Evolutionary conservation across 2,113 vertebrate genomes (phyloP).

Genomic region (Prinia subflava): DNA sequence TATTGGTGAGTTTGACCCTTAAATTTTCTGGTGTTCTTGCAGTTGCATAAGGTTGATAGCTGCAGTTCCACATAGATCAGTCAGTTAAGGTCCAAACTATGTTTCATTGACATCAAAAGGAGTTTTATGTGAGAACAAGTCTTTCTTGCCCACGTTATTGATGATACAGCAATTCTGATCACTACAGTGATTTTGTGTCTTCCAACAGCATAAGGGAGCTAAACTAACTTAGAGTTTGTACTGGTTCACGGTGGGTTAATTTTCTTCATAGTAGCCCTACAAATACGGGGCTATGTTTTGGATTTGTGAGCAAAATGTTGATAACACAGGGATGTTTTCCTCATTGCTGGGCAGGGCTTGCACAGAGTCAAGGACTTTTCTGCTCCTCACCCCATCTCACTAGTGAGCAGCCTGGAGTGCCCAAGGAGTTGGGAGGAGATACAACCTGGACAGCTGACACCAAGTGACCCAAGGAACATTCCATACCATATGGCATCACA

Average conservation of each 20-base stretch:
- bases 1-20: background rate
- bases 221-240: background rate
- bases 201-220: background rate
- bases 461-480: background rate
- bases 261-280: background rate
- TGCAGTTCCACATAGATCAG: background rate
- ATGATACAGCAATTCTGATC: background rate
- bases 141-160: background rate
- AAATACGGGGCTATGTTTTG: background rate
- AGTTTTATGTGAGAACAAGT: background rate
- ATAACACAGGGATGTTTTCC: background rate
- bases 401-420: background rate
- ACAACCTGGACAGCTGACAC: background rate
- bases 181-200: background rate
- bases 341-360: background rate
- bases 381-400: background rate
- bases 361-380: background rate
- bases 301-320: background rate
- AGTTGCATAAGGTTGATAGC: rapidly evolving
- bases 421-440: background rate
- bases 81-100: background rate
- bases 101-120: background rate
- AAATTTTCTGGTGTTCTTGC: background rate
- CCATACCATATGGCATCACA: rapidly evolving
- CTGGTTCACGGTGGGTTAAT: background rate